phyloP scores from a whole-genome alignment of 2,797 vertebrate genomes.

The Esox lucius region DNA sequence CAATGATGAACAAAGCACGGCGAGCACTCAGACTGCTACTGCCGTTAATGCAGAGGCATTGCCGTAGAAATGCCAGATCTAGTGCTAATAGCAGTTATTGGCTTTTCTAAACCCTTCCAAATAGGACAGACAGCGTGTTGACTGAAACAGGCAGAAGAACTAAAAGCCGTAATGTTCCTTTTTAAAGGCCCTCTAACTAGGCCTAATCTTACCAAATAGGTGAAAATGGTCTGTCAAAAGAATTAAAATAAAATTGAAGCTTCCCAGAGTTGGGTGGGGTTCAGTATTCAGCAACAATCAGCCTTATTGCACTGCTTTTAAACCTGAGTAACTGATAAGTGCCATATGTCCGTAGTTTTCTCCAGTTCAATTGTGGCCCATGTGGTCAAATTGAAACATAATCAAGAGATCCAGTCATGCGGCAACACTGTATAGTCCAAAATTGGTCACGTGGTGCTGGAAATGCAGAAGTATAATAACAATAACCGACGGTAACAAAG shows the following conservation, averaged over 20 bases:
- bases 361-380: no score
- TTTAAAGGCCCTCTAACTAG: background rate
- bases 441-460: no score
- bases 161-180: background rate
- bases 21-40: conserved; percentile 29
- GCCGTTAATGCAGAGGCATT: conserved; percentile 54
- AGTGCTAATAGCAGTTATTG: conserved; percentile 50
- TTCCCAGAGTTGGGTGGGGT: no score
- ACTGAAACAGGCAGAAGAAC: background rate
- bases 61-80: conserved; percentile 37
- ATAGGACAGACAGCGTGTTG: conserved; percentile 14
- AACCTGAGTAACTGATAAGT: no score
- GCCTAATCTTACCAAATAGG: background rate
- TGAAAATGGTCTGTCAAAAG: background rate
- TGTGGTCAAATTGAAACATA: no score
- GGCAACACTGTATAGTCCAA: no score
- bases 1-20: conserved; percentile 26
- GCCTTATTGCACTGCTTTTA: no score
- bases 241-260: no score
- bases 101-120: conserved; percentile 40
- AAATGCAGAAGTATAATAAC: background rate
- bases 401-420: no score
- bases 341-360: no score
- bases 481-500: background rate
- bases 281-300: no score